Evolutionary conservation across 2,113 vertebrate species (phyloP).

Genomic region (Passerina amoena): DNA sequence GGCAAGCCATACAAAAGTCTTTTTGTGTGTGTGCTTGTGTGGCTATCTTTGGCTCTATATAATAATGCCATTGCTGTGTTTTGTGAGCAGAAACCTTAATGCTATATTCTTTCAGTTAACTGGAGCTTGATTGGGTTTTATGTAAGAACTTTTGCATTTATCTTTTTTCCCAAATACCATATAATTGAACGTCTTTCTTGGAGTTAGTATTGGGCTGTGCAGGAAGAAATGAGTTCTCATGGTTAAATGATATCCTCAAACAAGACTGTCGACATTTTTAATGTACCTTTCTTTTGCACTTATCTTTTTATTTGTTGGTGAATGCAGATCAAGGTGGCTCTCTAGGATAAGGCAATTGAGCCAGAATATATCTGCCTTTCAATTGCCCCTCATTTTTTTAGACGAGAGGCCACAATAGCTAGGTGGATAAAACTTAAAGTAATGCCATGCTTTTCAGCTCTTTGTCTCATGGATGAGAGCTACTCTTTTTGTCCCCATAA

Average conservation of each 20-base stretch:
- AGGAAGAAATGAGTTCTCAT: background rate
- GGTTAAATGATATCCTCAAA: background rate
- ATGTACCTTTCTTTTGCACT: background rate
- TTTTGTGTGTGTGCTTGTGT: background rate
- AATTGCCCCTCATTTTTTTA: background rate
- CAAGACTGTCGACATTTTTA: background rate
- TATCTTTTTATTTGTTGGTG: background rate
- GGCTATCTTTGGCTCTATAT: background rate
- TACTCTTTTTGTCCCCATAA: background rate
- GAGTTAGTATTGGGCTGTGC: background rate
- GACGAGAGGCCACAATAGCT: background rate
- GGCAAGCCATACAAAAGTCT: background rate
- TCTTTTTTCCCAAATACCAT: background rate
- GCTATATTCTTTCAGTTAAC: constrained; percentile 19
- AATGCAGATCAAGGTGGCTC: background rate
- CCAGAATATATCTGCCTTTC: background rate
- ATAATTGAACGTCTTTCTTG: background rate
- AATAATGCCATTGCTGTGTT: background rate
- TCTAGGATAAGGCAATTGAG: background rate
- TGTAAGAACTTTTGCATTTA: background rate
- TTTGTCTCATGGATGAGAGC: background rate
- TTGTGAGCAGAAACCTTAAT: constrained; percentile 26
- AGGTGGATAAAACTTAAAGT: background rate
- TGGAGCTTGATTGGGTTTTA: constrained; percentile 20
- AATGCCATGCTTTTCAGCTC: background rate